Evolutionary conservation across 2,797 vertebrate genomes (phyloP).

Genomic region (Pelodytes ibericus): DNA sequence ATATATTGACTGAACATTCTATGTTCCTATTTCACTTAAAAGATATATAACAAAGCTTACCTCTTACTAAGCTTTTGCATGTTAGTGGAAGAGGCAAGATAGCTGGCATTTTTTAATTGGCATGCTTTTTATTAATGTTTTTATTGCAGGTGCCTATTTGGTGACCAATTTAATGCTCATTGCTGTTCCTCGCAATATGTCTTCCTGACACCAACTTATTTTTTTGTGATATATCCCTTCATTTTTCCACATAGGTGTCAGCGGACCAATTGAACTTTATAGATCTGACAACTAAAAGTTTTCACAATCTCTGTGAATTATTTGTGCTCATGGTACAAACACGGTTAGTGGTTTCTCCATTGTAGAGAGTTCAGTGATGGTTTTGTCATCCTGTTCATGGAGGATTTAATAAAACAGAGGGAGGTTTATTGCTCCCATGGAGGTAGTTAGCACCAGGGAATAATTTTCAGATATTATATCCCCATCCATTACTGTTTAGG

Average conservation of each 20-base stretch:
- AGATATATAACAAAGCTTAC: neutral
- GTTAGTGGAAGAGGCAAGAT: neutral
- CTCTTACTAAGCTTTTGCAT: neutral
- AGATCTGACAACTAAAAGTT: slow-evolving; percentile 49
- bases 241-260: slow-evolving; percentile 52
- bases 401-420: slow-evolving; percentile 50
- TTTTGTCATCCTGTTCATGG: slow-evolving; percentile 51
- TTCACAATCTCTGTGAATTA: slow-evolving; percentile 51
- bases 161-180: slow-evolving; percentile 17
- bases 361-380: slow-evolving; percentile 29
- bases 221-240: slow-evolving; percentile 44
- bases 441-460: slow-evolving; percentile 45
- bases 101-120: slow-evolving; percentile 20
- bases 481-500: slow-evolving; percentile 32
- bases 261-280: slow-evolving; percentile 53
- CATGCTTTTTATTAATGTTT: neutral
- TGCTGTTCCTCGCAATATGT: slow-evolving; percentile 27
- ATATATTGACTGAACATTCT: no score
- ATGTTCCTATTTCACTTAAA: neutral
- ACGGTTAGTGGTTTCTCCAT: slow-evolving; percentile 46
- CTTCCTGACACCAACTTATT: slow-evolving; percentile 48
- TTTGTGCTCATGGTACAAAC: slow-evolving; percentile 31
- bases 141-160: slow-evolving; percentile 27
- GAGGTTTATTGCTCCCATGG: slow-evolving; percentile 46
- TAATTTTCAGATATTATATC: slow-evolving; percentile 37